Evolutionary conservation across 1,140 invertebrate species (phyloP).

Genomic region (Anastrepha obliqua): DNA sequence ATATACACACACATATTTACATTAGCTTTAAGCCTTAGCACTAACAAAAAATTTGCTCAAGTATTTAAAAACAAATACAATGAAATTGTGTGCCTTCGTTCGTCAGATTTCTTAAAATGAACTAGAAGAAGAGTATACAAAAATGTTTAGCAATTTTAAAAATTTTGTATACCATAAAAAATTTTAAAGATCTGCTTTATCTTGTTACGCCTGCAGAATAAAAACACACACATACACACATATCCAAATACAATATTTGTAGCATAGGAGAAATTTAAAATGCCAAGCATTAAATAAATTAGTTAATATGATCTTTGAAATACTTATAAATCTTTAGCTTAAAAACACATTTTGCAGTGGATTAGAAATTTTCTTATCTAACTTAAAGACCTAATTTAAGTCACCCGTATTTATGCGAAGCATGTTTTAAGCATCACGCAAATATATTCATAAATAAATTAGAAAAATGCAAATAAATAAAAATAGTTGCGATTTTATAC

Average conservation of each 20-base stretch:
- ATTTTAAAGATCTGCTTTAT: not conserved
- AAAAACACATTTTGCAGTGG: not conserved
- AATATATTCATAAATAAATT: not conserved
- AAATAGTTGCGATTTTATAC: too few species aligned
- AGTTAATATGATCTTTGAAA: not conserved
- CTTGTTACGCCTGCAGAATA: not conserved
- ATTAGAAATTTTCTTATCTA: not conserved
- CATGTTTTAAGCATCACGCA: not conserved
- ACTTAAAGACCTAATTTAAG: not conserved
- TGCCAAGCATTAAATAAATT: not conserved
- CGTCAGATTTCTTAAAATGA: not conserved
- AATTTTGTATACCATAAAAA: too few species aligned
- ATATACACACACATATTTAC: not conserved
- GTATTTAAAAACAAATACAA: conserved; percentile 25
- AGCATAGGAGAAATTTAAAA: not conserved
- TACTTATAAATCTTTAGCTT: not conserved
- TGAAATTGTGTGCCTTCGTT: conserved; percentile 41
- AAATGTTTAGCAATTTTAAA: not conserved
- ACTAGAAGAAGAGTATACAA: not conserved
- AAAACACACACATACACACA: not conserved
- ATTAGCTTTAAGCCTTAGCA: too few species aligned
- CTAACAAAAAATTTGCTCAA: conserved; percentile 20
- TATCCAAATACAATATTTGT: not conserved
- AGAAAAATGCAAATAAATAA: too few species aligned
- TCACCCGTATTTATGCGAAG: not conserved